Evolutionary conservation across 1,140 invertebrate species (phyloP).

Genomic region (Aphis craccivora): DNA sequence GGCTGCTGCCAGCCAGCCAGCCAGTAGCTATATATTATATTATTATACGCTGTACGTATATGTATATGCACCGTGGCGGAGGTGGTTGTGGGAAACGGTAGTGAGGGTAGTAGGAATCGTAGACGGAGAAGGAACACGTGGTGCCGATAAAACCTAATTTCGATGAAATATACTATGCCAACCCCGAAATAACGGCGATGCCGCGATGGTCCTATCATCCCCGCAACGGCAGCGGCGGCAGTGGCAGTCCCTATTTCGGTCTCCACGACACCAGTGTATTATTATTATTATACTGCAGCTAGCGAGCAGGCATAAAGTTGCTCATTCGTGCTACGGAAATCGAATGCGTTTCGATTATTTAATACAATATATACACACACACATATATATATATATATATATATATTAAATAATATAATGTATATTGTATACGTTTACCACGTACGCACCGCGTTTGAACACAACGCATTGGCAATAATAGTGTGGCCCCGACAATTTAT

Average conservation of each 20-base stretch:
- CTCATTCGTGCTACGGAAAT: slow-evolving; percentile 40
- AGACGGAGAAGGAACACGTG: not conserved
- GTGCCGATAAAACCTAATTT: slow-evolving; percentile 29
- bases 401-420: not conserved
- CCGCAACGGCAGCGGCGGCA: not conserved
- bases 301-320: not conserved
- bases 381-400: not conserved
- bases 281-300: not conserved
- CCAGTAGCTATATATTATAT: not conserved
- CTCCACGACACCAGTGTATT: not conserved
- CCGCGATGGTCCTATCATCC: not conserved
- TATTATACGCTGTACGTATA: not conserved
- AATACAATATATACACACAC: not conserved
- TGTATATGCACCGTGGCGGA: not conserved
- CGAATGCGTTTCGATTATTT: slow-evolving; percentile 22
- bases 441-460: not conserved
- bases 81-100: not conserved
- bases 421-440: not conserved
- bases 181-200: slow-evolving; percentile 28
- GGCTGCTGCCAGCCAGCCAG: not conserved
- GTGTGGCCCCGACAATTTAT: not conserved
- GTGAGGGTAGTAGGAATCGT: not conserved
- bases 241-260: not conserved
- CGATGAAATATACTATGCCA: slow-evolving; percentile 28
- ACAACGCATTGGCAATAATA: not conserved